A percentile compares a stretch with the other conserved stretches of the same genome.
Conservation (phyloP, 2,888 invertebrate genomes). For the Microplitis deprimator region DNA sequence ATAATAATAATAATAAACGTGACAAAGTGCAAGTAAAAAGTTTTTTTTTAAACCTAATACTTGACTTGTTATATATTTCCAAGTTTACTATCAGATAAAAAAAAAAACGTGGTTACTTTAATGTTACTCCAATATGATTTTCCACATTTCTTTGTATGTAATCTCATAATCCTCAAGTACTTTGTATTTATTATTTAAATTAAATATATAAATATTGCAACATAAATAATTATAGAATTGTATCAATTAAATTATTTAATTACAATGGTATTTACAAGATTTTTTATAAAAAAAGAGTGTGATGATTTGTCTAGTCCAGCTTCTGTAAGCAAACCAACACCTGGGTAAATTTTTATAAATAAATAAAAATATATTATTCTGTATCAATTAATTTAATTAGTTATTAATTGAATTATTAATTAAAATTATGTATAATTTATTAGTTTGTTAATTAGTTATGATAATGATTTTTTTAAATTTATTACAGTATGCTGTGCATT, state of each 20-base stretch:
- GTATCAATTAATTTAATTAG: neutral
- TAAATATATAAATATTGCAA: neutral
- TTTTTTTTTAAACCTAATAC: too few species aligned
- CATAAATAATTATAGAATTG: neutral
- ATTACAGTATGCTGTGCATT: slow-evolving; percentile 77
- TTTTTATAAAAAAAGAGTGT: neutral
- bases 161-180: too few species aligned
- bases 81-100: slow-evolving; percentile 14
- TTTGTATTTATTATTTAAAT: too few species aligned
- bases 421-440: neutral
- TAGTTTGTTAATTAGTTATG: neutral
- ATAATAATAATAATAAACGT: neutral
- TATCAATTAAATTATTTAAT: neutral
- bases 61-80: too few species aligned
- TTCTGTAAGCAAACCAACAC: neutral
- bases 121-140: neutral
- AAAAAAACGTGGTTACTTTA: neutral
- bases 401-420: neutral
- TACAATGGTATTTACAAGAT: neutral
- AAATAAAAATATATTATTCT: neutral
- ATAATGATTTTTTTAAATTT: slow-evolving; percentile 18
- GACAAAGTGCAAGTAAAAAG: neutral
- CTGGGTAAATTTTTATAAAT: slow-evolving; percentile 1
- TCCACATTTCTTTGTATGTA: too few species aligned
- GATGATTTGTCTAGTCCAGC: neutral